Base-by-base conservation (phyloP, 2,797 vertebrate genomes). In the Eidolon dupreanum region DNA sequence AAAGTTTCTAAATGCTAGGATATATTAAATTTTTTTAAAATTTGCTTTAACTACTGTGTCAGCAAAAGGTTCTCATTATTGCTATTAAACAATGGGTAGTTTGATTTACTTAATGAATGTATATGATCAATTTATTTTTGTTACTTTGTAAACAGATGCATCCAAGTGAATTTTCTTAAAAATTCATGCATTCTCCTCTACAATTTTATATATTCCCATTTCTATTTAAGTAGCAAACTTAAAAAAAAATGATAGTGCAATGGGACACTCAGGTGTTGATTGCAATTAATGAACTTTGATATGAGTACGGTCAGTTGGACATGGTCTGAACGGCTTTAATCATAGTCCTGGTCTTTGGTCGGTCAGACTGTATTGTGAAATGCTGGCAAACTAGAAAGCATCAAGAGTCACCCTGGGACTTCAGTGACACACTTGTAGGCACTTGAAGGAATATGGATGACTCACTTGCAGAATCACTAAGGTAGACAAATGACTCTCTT, bases 61-160 rank as follows among this genome's bases (percentile, higher is more conserved):
- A 78, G 17, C 26, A 90, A 94, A 96, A 12, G 7, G 7, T 75
- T 93, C 63, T 94, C 65, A 66, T 86, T 61, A 93, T 46, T 2
- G 22, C 55, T 93, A 38, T 59, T 65, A 90, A 82, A 53, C 82
- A 65, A 70, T 75, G 71, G 26, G 49, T 68, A 70, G 20, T 86
- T 70, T 66, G 57, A 68, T 89, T 86, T 77, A 66, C 31, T 87
- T 92, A 84, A 66, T 92, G 59, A 93, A 79, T 78, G 20, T 10
- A 53, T 8, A 13, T 1, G 19, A 70, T 33, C 24, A 28, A 8
- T 63, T 94, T 87, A 53, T 70, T 94, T 95, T 93, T 73, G 57
- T 88, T 49, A 71, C n/a, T 88, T 95, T 85, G 41, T 83, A 82
- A 95, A 66, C 19, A 74, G 74, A 51, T 83, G 5, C 3, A 7